Evolutionary conservation across 2,888 invertebrate species (phyloP).

Genomic region (Nowickia ferox): DNA sequence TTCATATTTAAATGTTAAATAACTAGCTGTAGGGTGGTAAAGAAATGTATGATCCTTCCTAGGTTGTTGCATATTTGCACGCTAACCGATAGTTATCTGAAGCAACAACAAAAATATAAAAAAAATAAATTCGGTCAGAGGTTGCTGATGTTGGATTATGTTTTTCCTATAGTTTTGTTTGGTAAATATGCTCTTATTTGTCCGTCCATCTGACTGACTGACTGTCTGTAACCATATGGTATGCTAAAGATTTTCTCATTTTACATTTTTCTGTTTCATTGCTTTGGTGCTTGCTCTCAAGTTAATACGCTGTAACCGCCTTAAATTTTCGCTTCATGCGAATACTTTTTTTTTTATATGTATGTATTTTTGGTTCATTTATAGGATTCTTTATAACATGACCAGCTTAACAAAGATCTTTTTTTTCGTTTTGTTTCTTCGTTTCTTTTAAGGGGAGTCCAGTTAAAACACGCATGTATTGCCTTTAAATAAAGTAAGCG

Average conservation of each 20-base stretch:
- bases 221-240: slow-evolving; percentile 44
- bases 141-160: slow-evolving; percentile 75
- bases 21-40: slow-evolving; percentile 34
- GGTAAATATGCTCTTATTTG: slow-evolving; percentile 24
- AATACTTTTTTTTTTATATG: slow-evolving; percentile 42
- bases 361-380: slow-evolving; percentile 44
- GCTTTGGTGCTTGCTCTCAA: slow-evolving; percentile 67
- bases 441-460: slow-evolving; percentile 39
- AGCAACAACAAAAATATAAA: slow-evolving; percentile 4
- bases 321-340: slow-evolving; percentile 73
- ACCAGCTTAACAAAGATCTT: slow-evolving; percentile 71
- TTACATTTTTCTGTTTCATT: slow-evolving; percentile 48
- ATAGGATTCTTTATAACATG: slow-evolving; percentile 61
- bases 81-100: slow-evolving; percentile 81
- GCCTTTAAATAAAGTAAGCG: slow-evolving; percentile 28
- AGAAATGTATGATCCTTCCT: slow-evolving; percentile 64
- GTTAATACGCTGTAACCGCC: slow-evolving; percentile 76
- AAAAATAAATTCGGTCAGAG: slow-evolving; percentile 80
- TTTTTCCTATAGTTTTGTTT: slow-evolving; percentile 59
- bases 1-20: no score
- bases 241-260: slow-evolving; percentile 56
- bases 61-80: slow-evolving; percentile 80
- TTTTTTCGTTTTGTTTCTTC: slow-evolving; percentile 4
- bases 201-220: slow-evolving; percentile 2
- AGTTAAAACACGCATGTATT: slow-evolving; percentile 45